phyloP scores from a whole-genome alignment of 35 echinoderm and acorn worm genomes.

The Diadema setosum region DNA sequence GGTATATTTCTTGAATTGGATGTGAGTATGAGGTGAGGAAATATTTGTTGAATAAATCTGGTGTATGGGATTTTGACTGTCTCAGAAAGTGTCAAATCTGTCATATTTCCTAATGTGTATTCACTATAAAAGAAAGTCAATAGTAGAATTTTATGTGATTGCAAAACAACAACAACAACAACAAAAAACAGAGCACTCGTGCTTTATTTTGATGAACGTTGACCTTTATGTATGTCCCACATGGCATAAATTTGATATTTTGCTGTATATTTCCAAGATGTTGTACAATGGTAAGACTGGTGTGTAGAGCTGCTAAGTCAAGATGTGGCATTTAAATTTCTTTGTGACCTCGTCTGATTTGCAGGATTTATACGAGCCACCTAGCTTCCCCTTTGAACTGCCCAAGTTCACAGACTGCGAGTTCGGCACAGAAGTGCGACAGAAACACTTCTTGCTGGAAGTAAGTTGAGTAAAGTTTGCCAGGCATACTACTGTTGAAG shows the following conservation, averaged over 20 bases:
- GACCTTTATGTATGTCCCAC: too few species aligned
- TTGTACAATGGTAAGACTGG: background rate
- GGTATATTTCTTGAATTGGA: too few species aligned
- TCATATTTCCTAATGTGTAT: background rate
- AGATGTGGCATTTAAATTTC: background rate
- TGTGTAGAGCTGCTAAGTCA: background rate
- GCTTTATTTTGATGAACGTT: background rate
- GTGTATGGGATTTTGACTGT: too few species aligned
- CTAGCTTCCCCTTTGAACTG: slow-evolving; percentile 25
- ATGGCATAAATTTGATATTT: background rate
- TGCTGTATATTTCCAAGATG: background rate
- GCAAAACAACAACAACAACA: too few species aligned
- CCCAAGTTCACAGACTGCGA: slow-evolving; percentile 23
- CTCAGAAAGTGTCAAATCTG: background rate
- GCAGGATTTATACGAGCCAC: slow-evolving; percentile 58
- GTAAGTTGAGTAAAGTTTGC: background rate
- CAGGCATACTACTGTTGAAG: too few species aligned
- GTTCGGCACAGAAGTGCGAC: slow-evolving; percentile 29
- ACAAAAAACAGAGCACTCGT: background rate
- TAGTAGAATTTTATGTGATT: background rate
- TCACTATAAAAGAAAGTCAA: background rate
- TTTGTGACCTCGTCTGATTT: background rate
- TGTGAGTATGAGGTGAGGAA: too few species aligned
- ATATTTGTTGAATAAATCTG: too few species aligned
- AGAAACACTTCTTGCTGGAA: slow-evolving; percentile 58